Evolutionary conservation across 2,888 invertebrate species (phyloP), one percentile per base, ranked within the genome.

Genomic region (Tetragonula carbonaria): DNA sequence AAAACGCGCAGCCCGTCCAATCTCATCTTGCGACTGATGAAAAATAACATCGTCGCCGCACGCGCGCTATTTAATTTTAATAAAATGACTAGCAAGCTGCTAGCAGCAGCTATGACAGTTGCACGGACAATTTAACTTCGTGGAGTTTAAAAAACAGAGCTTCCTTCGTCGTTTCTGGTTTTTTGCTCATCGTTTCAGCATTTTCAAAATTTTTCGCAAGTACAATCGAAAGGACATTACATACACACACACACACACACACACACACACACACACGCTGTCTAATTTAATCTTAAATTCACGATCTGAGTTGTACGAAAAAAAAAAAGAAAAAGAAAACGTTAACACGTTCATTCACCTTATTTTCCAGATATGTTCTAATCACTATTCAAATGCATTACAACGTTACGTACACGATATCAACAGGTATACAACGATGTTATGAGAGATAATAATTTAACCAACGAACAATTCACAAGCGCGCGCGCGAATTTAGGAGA

Each of bases 21-120:
- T 51, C 33, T 70, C 16, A 62, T 62, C 67, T 23, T 62, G 53
- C n/a, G 38, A 4, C 13, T 51, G 33, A 77, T 81, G 68, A 76
- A 65, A 76, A 76, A 70, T 57, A 55, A 45, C 59, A n/a, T 45
- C 66, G 38, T 45, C 55, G 28, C 8, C 55, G 23, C 18, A 14
- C 57, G 23, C 28, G 59, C 11, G 38, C 16, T 66, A 50, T 33
- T 74, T 74, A 51, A 71, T 71, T 80, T 53, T 50, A 51, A 79
- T 70, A 16, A 74, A 73, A 65, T 21, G 55, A 79, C 63, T 5
- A 11, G 18, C 63, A 50, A 76, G 8, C 8, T 45, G 45, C 45
- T 45, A 11, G 45, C 45, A 45, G 45, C 45, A 45, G 45, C 50
- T 51, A 23, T 23, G 50, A 14, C 11, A 8, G 45, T 66, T 38